Conservation (phyloP, 2,888 invertebrate genomes). For the Volucella inanis region DNA sequence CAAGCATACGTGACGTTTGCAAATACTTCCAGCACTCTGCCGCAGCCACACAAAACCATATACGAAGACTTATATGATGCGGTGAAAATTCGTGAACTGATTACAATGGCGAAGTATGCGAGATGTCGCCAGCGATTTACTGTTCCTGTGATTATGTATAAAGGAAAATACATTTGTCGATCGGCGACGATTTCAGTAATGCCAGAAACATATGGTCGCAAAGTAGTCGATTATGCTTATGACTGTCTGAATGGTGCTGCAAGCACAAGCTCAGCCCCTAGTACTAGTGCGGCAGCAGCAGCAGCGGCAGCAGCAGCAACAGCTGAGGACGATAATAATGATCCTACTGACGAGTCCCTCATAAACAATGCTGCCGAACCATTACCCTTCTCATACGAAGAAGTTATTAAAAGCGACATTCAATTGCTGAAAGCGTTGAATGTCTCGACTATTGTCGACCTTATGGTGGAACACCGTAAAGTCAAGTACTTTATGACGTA, state of each 20-base stretch:
- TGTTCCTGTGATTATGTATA: conserved; percentile 89
- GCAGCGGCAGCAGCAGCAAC: conserved; percentile 18
- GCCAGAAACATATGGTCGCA: conserved; percentile 89
- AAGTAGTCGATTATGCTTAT: conserved; percentile 85
- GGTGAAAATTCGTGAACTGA: conserved; percentile 86
- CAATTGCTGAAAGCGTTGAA: conserved; percentile 87
- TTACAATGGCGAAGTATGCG: conserved; percentile 88
- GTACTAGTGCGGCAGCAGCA: conserved; percentile 16
- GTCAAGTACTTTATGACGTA: conserved; percentile 91
- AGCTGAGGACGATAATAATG: conserved; percentile 79
- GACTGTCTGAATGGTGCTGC: conserved; percentile 78
- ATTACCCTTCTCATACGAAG: conserved; percentile 80
- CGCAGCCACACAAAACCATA: conserved; percentile 83
- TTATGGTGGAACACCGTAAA: conserved; percentile 94
- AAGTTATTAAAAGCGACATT: conserved; percentile 85
- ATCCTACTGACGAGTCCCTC: conserved; percentile 80
- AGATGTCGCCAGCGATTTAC: conserved; percentile 90
- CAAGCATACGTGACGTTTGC: conserved; percentile 80
- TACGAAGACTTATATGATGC: conserved; percentile 86
- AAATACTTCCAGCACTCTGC: conserved; percentile 77
- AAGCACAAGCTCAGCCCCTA: conserved; percentile 61
- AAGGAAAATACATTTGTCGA: conserved; percentile 89
- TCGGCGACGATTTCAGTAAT: conserved; percentile 90
- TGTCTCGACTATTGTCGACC: conserved; percentile 89
- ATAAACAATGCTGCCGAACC: conserved; percentile 76